Evolutionary conservation across 2,797 vertebrate genomes (phyloP), one percentile per base, ranked within the genome.

Genomic region (Gymnopithys bicolor): DNA sequence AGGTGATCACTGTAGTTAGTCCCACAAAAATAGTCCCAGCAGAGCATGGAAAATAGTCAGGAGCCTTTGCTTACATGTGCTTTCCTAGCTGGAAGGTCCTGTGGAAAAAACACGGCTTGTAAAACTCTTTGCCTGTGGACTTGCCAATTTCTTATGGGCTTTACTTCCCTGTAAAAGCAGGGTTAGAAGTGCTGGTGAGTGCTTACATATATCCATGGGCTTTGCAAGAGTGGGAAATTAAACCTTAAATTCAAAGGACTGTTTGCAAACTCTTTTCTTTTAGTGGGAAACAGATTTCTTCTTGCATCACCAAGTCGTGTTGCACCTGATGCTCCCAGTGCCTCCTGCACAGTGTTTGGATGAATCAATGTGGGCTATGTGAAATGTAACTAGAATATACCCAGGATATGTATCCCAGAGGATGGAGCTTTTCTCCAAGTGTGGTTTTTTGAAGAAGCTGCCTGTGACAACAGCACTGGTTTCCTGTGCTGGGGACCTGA

Each of bases 261-360:
- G 21, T n/a, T 83, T 81, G 58, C 27, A 52, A 66, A 62, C 25
- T 7, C 15, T 77, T 83, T 10, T 10, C 3, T 66, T 84, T 82
- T 12, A 45, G 63, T 48, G 28, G 39, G n/a, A 73, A 79, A 30
- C 25, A 69, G 48, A 8, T 82, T 76, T 59, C 63, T 58, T 45
- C n/a, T 55, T n/a, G 28, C 32, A 23, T 67, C 2, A 0, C 48
- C 46, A 56, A 37, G 41, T 37, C 1, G 0, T 32, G 30, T 39
- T 23, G 35, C 53, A 84, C 21, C 17, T 10, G 1, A 30, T 64
- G 51, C 48, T 85, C 35, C 35, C 63, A 11, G 18, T 19, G 41
- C 21, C 43, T 78, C 41, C 69, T 55, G 89, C 43, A 33, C 35
- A 81, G 53, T 13, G 87, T 51, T 74, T 58, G 73, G 14, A 49